phyloP scores from a whole-genome alignment of 2,113 vertebrate genomes.

The Coregonus clupeaformis region DNA sequence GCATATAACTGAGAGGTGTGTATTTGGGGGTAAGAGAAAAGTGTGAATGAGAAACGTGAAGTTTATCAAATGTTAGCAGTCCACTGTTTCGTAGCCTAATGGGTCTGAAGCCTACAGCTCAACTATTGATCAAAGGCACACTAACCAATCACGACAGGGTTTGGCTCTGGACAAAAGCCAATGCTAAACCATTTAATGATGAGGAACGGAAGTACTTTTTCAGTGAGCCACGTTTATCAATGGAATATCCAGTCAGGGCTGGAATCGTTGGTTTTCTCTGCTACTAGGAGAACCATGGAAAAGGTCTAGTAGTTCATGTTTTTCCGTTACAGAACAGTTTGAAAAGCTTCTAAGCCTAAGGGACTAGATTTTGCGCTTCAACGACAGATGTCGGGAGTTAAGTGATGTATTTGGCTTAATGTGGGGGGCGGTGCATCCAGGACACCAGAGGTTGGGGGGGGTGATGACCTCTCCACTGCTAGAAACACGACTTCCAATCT shows the following conservation, averaged over 20 bases:
- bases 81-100: slow-evolving; percentile 12
- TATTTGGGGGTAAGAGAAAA: not conserved
- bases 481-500: too few relatives aligned
- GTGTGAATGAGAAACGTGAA: not conserved
- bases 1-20: not conserved
- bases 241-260: not conserved
- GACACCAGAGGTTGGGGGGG: too few relatives aligned
- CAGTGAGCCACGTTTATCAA: not conserved
- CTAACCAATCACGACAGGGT: slow-evolving; percentile 28
- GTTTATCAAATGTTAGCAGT: not conserved
- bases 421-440: not conserved
- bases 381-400: not conserved
- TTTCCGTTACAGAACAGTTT: not conserved
- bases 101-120: slow-evolving; percentile 32
- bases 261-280: not conserved
- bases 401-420: not conserved
- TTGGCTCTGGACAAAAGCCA: slow-evolving; percentile 10
- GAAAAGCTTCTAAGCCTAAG: not conserved
- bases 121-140: slow-evolving; percentile 39
- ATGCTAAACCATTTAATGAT: not conserved
- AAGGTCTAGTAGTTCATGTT: not conserved
- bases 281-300: not conserved
- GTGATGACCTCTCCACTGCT: too few relatives aligned
- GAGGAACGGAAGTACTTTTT: not conserved
- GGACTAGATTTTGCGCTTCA: not conserved